A percentile compares a stretch with the other conserved stretches of the same genome.
phyloP scores from a whole-genome alignment of 2,113 vertebrate genomes.

The Alectura lathami region DNA sequence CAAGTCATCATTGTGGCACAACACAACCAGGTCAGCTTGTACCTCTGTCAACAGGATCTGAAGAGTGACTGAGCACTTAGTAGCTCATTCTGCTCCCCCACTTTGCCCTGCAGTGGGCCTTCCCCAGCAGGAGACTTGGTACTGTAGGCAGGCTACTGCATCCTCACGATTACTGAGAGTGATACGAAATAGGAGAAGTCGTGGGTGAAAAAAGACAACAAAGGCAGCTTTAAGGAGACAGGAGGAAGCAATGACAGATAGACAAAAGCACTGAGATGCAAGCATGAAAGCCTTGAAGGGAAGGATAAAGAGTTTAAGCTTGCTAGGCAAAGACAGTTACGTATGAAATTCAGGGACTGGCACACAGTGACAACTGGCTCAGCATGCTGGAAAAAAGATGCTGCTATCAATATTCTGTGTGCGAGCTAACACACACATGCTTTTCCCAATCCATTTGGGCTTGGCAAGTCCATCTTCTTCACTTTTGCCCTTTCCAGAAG shows the following conservation, averaged over 20 bases:
- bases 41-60: not conserved
- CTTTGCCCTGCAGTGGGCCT: not conserved
- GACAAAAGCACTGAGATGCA: not conserved
- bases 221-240: not conserved
- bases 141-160: not conserved
- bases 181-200: not conserved
- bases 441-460: not conserved
- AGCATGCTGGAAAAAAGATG: not conserved
- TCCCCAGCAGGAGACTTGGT: rapidly evolving
- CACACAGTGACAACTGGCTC: not conserved
- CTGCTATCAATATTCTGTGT: not conserved
- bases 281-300: not conserved
- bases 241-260: not conserved
- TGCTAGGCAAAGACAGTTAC: not conserved
- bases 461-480: not conserved
- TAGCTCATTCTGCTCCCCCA: not conserved
- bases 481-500: conserved; percentile 20
- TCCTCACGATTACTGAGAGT: not conserved
- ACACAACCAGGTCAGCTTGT: not conserved
- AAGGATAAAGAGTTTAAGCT: not conserved
- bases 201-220: not conserved
- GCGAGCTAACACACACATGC: not conserved
- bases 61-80: not conserved
- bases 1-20: not conserved
- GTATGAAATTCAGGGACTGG: not conserved